Evolutionary conservation across 1,140 invertebrate species (phyloP).

Genomic region (Gryllus bimaculatus): DNA sequence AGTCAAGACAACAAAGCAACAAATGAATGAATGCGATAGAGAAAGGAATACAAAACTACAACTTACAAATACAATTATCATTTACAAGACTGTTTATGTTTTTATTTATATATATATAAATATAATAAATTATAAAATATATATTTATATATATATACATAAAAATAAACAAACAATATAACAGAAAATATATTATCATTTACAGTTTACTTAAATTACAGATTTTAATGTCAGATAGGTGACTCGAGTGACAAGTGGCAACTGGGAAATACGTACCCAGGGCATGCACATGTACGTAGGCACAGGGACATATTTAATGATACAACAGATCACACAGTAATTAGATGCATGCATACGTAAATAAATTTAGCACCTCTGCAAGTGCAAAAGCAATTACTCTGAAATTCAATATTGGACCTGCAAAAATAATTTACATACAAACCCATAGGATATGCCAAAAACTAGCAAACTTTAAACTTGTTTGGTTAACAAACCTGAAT

Average conservation of each 20-base stretch:
- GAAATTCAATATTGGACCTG: not conserved
- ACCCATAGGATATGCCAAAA: not conserved
- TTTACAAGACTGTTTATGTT: too few relatives aligned
- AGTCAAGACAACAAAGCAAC: too few relatives aligned
- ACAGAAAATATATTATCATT: not conserved
- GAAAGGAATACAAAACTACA: too few relatives aligned
- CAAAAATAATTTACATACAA: not conserved
- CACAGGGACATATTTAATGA: not conserved
- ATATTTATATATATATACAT: not conserved
- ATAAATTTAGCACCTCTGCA: not conserved
- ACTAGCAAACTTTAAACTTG: too few relatives aligned
- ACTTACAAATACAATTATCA: too few relatives aligned
- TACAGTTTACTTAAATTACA: not conserved
- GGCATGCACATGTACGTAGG: not conserved
- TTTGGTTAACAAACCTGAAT: too few relatives aligned
- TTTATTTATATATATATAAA: too few relatives aligned
- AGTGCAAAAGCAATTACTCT: not conserved
- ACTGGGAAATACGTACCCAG: not conserved
- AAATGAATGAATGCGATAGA: too few relatives aligned
- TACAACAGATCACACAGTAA: not conserved
- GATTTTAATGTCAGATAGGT: not conserved
- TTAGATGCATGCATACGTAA: not conserved
- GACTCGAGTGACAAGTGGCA: not conserved
- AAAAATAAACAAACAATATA: not conserved
- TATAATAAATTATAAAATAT: not conserved